Evolutionary conservation across 2,113 vertebrate species (phyloP), one percentile per base, ranked within the genome.

Genomic region (Cryptomyrus ogoouensis): DNA sequence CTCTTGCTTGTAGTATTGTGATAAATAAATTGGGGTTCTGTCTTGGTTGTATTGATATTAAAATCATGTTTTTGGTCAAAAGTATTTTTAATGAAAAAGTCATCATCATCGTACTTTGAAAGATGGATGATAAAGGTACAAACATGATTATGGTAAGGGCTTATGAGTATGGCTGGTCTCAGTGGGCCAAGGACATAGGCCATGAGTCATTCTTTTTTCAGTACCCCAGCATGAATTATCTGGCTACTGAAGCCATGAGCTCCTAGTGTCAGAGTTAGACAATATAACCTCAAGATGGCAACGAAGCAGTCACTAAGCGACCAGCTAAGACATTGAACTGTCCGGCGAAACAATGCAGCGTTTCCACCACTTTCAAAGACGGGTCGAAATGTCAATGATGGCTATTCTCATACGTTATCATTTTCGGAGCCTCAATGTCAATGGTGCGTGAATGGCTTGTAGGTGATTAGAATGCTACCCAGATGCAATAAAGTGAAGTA

Each of bases 401-500:
- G 88, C 92, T 94, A 91, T 91, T 93, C 39, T 92, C 91, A 94
- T 92, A 93, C 92, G 90, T 94, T 93, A 92, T 53, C 24, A 53
- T 90, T 53, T 49, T 62, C 91, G 80, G 92, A 56, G 85, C 89
- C 90, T 88, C 50, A 62, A 83, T 86, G 83, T 91, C 91, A 91
- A 93, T 90, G 88, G 91, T 90, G 90, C 88, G 90, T 52, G 88
- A 85, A 91, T 93, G 91, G 90, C 92, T 91, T 87, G 35, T 90
- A 91, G 92, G 93, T 94, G 93, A 94, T 95, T 94, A 93, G 93
- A 93, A 93, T 88, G 90, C 91, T 93, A 90, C 93, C 92, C 50
- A 90, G 90, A 92, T 91, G 91, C 90, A 90, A 74, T 56, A 86
- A 89, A 89, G 90, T 90, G 62, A 91, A 89, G 90, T 85, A 89